Base-by-base conservation (phyloP, 2,113 vertebrate species). In the Onychorhynchus coronatus region DNA sequence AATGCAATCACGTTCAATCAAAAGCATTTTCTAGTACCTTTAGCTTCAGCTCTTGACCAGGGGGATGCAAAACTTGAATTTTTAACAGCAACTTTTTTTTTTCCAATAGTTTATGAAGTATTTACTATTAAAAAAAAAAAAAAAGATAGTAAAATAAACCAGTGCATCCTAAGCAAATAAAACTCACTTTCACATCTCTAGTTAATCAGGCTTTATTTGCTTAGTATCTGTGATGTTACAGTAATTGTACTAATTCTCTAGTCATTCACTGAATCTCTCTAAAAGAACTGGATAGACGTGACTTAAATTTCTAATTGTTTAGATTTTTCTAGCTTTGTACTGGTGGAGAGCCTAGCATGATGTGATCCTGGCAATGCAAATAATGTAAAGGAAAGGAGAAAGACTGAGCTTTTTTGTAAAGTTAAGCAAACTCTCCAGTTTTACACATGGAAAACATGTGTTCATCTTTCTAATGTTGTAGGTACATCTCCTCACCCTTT, bases 161-260 rank as follows among this genome's bases (percentile, higher is more conserved):
- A 50, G 50, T 72, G 28, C 12, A 44, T 80, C 67, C 56, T 44
- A 75, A 92, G 30, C 28, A 93, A 93, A 91, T 71, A 81, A 78
- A 93, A 55, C 39, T 90, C 14, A 44, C 70, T 82, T 89, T 14
- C 35, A 33, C 55, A 79, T 25, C 42, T 91, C 67, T 82, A 59
- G 44, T 84, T 90, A 88, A 92, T 82, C 81, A 91, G 55, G n/a
- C 31, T 72, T 91, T 95, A 79, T 91, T 93, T 94, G 71, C 79
- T 85, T 62, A 73, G 66, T 90, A 42, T 88, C 58, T 96, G 46
- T 58, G 62, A 72, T 88, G 74, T 62, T 74, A 74, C 53, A 83
- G 84, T 79, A 89, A 94, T 95, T 92, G 91, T 23, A 89, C 58
- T 88, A 89, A 94, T 89, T 95, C 62, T 95, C 49, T n/a, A 72